Evolutionary conservation across 2,797 vertebrate species (phyloP).

Genomic region (Lepilemur ruficaudatus): DNA sequence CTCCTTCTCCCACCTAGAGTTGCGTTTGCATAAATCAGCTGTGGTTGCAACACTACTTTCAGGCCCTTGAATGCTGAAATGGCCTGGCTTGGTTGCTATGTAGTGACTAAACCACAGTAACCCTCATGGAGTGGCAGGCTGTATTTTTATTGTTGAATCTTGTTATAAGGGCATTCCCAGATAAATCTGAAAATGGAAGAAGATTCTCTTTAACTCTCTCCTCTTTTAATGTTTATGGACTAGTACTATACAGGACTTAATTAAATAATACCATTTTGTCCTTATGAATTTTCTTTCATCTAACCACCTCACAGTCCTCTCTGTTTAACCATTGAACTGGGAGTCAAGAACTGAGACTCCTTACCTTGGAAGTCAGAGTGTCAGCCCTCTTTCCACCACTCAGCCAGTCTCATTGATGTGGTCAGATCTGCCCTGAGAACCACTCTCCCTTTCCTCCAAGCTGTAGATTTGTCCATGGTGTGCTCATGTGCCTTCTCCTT

Average conservation of each 20-base stretch:
- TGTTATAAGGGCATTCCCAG: neutral
- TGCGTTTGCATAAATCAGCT: neutral
- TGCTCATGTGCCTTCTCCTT: slow-evolving; percentile 51
- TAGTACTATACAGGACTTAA: neutral
- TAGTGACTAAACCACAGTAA: neutral
- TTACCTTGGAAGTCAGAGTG: neutral
- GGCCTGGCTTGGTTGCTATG: neutral
- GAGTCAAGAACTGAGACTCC: neutral
- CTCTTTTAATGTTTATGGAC: neutral
- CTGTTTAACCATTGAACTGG: neutral
- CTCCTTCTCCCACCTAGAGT: neutral
- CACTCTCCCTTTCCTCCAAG: neutral
- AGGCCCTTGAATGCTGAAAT: neutral
- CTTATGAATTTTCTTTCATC: neutral
- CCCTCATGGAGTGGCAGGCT: neutral
- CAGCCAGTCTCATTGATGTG: too few species aligned
- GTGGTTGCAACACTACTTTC: neutral
- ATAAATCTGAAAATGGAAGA: slow-evolving; percentile 33
- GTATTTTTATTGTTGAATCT: slow-evolving; percentile 35
- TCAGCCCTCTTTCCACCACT: neutral
- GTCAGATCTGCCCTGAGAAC: neutral
- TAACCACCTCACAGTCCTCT: neutral
- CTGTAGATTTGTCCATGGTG: neutral
- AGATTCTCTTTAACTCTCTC: neutral
- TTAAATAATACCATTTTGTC: neutral